Evolutionary conservation across 2,113 vertebrate species (phyloP).

Genomic region (Paramisgurnus dabryanus): DNA sequence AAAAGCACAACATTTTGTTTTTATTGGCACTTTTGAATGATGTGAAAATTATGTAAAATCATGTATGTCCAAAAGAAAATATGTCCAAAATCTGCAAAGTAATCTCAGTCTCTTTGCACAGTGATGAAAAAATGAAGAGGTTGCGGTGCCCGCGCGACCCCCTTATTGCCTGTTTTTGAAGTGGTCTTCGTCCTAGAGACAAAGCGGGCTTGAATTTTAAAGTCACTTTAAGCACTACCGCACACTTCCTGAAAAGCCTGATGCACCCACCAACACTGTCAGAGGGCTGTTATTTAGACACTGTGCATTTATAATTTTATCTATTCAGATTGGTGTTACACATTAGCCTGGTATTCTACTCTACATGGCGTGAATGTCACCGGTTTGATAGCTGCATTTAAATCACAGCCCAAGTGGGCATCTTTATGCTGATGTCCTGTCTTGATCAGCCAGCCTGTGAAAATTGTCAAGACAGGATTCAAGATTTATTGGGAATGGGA

Average conservation of each 20-base stretch:
- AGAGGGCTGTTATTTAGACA: constrained; percentile 18
- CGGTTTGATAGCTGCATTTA: background rate
- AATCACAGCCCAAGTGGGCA: constrained; percentile 2
- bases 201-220: background rate
- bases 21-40: too few relatives aligned
- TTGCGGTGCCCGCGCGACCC: too few relatives aligned
- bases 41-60: too few relatives aligned
- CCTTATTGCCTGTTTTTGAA: background rate
- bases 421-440: background rate
- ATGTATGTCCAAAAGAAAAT: too few relatives aligned
- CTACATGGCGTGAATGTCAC: constrained; percentile 16
- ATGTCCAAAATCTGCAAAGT: too few relatives aligned
- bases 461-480: background rate
- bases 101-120: too few relatives aligned
- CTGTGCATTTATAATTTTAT: constrained; percentile 11
- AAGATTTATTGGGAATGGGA: background rate
- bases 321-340: constrained; percentile 32
- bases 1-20: too few relatives aligned
- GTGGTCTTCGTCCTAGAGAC: too few relatives aligned
- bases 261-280: background rate
- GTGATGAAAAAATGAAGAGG: too few relatives aligned
- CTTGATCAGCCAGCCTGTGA: constrained; percentile 3
- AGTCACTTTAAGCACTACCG: background rate
- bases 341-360: constrained; percentile 40
- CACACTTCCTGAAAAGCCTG: background rate